Evolutionary conservation across 1,140 invertebrate species (phyloP).

Genomic region (Pogonus chalceus): DNA sequence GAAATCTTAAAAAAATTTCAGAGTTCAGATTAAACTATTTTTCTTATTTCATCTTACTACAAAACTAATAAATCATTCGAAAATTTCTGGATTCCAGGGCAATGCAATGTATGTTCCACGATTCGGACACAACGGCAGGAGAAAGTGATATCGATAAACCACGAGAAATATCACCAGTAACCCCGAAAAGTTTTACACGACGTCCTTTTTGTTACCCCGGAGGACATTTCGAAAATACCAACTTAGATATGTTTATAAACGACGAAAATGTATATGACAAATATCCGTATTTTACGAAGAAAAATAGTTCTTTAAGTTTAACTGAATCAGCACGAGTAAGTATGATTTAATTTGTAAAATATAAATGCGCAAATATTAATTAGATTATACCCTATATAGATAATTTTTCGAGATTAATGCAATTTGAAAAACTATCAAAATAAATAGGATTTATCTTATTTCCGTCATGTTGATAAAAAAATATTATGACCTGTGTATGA

Average conservation of each 20-base stretch:
- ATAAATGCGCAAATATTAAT: too few species aligned
- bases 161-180: not conserved
- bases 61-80: too few species aligned
- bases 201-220: not conserved
- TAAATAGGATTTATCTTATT: too few species aligned
- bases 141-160: constrained; percentile 5
- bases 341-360: too few species aligned
- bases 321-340: not conserved
- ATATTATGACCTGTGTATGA: too few species aligned
- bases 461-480: too few species aligned
- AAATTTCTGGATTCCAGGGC: not conserved
- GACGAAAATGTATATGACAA: not conserved
- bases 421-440: too few species aligned
- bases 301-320: not conserved
- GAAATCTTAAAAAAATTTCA: too few species aligned
- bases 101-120: constrained; percentile 11
- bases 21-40: too few species aligned
- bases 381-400: too few species aligned
- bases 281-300: constrained; percentile 1
- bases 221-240: not conserved
- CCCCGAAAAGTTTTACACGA: not conserved
- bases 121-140: constrained; percentile 9
- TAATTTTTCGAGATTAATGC: too few species aligned
- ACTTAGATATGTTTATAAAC: not conserved
- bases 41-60: too few species aligned